Conservation (phyloP, 1,140 invertebrate genomes). For the Drosophila melanogaster region DNA sequence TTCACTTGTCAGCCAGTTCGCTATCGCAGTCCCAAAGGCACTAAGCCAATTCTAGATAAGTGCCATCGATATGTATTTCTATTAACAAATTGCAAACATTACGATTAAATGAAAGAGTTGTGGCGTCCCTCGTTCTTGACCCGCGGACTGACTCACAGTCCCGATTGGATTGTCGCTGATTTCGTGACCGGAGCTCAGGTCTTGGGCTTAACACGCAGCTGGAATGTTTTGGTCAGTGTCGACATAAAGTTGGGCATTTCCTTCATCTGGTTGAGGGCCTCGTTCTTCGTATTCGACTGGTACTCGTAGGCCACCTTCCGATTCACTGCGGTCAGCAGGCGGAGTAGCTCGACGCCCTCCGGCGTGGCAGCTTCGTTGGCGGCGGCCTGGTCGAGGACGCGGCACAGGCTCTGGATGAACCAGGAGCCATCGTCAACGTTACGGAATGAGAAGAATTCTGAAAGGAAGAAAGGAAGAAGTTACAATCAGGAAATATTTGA, state of each 20-base stretch:
- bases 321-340: constrained; percentile 88
- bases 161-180: constrained; percentile 5
- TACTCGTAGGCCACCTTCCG: constrained; percentile 87
- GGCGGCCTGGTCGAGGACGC: constrained; percentile 86
- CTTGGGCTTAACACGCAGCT: constrained; percentile 73
- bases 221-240: constrained; percentile 88
- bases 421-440: constrained; percentile 89
- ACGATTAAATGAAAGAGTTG: constrained; percentile 49
- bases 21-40: constrained; percentile 61
- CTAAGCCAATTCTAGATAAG: constrained; percentile 74
- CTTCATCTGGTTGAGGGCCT: constrained; percentile 88
- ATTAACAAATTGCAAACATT: constrained; percentile 66
- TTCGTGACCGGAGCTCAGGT: constrained; percentile 17
- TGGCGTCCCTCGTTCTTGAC: constrained; percentile 1
- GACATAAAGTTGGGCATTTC: constrained; percentile 90
- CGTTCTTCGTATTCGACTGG: constrained; percentile 87
- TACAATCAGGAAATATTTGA: too few species aligned
- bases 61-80: constrained; percentile 54
- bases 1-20: constrained; percentile 13
- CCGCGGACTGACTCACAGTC: constrained; percentile 22
- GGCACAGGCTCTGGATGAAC: constrained; percentile 90
- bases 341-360: constrained; percentile 86
- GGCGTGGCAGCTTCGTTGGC: constrained; percentile 51
- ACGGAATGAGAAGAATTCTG: constrained; percentile 89
- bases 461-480: not conserved